Base-by-base conservation (phyloP, 2,797 vertebrate genomes). In the Malurus splendens region DNA sequence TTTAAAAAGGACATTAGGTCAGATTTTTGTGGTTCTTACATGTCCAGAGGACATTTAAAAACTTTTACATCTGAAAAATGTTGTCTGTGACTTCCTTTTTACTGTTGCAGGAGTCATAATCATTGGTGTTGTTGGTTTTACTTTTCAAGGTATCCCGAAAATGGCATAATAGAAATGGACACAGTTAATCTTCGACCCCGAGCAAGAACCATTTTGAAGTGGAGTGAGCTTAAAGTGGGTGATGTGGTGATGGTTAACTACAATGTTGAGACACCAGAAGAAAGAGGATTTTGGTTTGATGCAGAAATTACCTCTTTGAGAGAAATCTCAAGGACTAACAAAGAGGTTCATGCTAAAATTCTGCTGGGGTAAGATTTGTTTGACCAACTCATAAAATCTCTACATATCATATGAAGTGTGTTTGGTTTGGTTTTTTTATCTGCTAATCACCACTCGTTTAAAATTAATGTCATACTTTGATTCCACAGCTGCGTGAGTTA, bases 261-360 rank as follows among this genome's bases (percentile, higher is more conserved):
- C 97, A 99, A 99, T 95, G 97, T 99, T 94, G 99, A 99, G 97
- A 98, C 97, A 20, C 99, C 99, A 12, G 98, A 98, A 82, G 98
- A 99, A 96, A 98, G 99, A 96, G 99, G 99, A 93, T 99, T 99
- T 96, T 99, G 99, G 99, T 99, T 99, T 89, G 99, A 99, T 82
- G 98, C 98, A 44, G 98, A 99, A 97, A 97, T 99, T 94, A 98
- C 98, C 72, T 82, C 97, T 76, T 44, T 99, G 95, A 99, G 98
- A 95, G 98, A 98, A 96, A 95, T 98, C 42, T 98, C 99, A 93
- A 98, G 99, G 94, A 99, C 99, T 96, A 99, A 98, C 96, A 99
- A 98, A 97, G 99, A 99, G 97, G 98, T 99, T 93, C 97, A 97
- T 92, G 98, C 98, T 93, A 99, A 98, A 97, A 98, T 99, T 96